Percentiles rank a stretch among this genome's conserved stretches.
These are phyloP conservation scores for Avahi laniger DNA, from an alignment of 2,797 vertebrate genomes.

Conservation along the genomic window DNA sequence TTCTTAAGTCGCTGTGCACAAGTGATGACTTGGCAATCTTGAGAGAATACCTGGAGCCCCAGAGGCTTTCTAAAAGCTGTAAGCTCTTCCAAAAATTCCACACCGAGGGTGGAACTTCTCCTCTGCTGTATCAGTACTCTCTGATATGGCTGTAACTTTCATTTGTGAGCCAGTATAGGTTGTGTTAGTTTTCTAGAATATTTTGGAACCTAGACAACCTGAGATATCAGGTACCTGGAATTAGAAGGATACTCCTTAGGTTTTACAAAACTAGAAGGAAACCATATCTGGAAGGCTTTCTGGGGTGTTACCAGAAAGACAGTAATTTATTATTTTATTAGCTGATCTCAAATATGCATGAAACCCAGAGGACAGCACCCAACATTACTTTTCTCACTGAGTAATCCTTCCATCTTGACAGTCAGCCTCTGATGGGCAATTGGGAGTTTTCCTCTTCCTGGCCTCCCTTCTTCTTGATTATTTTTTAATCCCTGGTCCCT, in stretches of 20 bases:
- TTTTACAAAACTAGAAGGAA: constrained; percentile 25
- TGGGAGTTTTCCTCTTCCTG: neutral
- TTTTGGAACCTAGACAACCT: neutral
- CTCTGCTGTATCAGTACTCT: neutral
- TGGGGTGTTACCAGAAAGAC: neutral
- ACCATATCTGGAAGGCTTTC: neutral
- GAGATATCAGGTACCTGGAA: neutral
- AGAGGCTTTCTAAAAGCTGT: neutral
- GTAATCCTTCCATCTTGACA: neutral
- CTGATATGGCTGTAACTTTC: neutral
- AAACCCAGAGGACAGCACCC: neutral
- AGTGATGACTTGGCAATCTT: neutral
- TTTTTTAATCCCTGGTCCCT: neutral
- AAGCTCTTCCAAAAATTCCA: neutral
- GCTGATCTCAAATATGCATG: neutral
- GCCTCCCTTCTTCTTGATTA: neutral
- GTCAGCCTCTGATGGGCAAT: neutral
- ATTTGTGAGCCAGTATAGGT: neutral
- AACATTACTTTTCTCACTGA: neutral
- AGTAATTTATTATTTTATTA: neutral
- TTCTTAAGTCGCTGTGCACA: neutral
- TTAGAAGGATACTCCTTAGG: neutral
- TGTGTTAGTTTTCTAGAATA: neutral
- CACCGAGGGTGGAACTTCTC: neutral
- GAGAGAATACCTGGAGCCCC: neutral